phyloP scores from a whole-genome alignment of 2,888 invertebrate species.

The Euplexia lucipara region DNA sequence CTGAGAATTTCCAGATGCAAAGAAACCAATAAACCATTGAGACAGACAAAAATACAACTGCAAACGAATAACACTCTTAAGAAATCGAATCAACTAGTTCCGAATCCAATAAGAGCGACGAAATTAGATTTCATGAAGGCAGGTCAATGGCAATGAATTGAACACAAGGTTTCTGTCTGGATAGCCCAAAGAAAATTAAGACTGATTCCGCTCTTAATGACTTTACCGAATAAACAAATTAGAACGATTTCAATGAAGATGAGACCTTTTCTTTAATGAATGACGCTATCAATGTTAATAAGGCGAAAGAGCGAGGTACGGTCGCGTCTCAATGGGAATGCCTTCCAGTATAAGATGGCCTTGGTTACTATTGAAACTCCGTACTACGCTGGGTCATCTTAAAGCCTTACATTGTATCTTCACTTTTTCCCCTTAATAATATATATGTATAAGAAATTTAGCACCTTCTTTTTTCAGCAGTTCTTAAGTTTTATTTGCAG shows the following conservation, averaged over 20 bases:
- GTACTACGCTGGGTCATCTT: no score
- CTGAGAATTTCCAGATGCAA: no score
- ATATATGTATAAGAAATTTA: no score
- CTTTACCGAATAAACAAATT: conserved; percentile 20
- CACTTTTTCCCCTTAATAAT: no score
- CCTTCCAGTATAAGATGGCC: no score
- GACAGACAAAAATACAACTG: neutral
- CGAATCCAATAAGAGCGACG: conserved; percentile 43
- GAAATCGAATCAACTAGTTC: conserved; percentile 34
- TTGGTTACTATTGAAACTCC: no score
- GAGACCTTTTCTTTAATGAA: conserved; percentile 19
- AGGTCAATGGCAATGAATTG: conserved; percentile 36
- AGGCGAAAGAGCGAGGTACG: neutral
- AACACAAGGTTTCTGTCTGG: conserved; percentile 43
- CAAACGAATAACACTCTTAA: conserved; percentile 16
- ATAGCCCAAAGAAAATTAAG: conserved; percentile 33
- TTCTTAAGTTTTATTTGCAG: no score
- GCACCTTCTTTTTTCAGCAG: no score
- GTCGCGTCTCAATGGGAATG: no score
- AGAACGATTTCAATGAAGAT: conserved; percentile 18
- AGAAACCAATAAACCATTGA: neutral
- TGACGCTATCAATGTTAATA: conserved; percentile 16
- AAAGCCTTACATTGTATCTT: no score
- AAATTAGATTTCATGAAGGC: conserved; percentile 54
- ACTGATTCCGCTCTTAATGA: conserved; percentile 20